Evolutionary conservation across 2,113 vertebrate species (phyloP), one percentile per base, ranked within the genome.

Genomic region (Eulemur macaco): DNA sequence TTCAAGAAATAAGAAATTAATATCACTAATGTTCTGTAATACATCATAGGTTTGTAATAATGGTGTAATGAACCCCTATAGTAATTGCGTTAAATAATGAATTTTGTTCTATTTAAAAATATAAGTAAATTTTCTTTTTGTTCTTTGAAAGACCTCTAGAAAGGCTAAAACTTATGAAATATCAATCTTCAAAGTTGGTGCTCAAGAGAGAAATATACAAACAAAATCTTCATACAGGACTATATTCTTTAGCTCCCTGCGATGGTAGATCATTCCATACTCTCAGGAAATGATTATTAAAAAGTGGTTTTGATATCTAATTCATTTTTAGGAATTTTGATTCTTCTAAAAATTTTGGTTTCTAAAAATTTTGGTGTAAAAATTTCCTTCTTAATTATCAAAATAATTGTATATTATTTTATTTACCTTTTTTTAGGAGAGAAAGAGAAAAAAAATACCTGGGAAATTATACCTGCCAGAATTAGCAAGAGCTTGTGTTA

Each of bases 401-500:
- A 93, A 93, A 37, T 94, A 89, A 95, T 89, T 94, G 6, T 82
- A 60, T 93, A 37, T 94, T 94, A 56, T 21, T 54, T 92, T 31
- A 9, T 50, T 64, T 78, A 27, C 14, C 31, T 94, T 76, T 87
- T 92, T 93, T 91, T 96, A 98, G 97, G 96, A 89, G 54, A 87
- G 64, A 95, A 64, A 78, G 52, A 42, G 23, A 45, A 21, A 71
- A 81, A 58, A 71, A 45, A 50, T 21, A 91, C 71, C 81, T 95
- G 56, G 56, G 42, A 78, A 95, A 54, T 86, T 95, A 63, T 73
- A 94, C 74, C 86, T 96, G 69, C 45, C 77, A 84, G 21, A 92
- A 97, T 92, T 92, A 97, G 58, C 80, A 97, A 91, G 66, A 93
- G 25, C 91, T 93, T 92, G 50, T 83, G 17, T 85, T 96, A 86